Conservation (phyloP, 2,888 invertebrate genomes). For the Hemithea aestivaria region DNA sequence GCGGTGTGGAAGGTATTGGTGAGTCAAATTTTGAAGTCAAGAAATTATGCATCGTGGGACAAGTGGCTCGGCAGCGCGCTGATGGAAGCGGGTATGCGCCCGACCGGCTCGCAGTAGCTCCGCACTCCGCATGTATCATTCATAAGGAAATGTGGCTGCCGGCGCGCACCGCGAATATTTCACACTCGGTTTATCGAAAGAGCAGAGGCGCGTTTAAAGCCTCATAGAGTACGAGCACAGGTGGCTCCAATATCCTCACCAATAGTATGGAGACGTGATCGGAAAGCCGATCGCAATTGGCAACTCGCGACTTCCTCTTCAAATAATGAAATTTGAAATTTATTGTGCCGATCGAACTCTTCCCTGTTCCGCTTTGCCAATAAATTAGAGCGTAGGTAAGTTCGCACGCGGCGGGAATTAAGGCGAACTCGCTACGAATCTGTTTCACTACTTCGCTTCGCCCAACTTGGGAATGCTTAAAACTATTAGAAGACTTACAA, state of each 20-base stretch:
- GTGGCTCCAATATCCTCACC: slow-evolving; percentile 74
- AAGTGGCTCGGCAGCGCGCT: slow-evolving; percentile 42
- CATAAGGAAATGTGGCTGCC: slow-evolving; percentile 66
- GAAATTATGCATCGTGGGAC: slow-evolving; percentile 48
- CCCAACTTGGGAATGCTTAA: slow-evolving; percentile 38
- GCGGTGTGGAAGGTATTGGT: slow-evolving; percentile 1
- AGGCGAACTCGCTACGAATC: slow-evolving; percentile 39
- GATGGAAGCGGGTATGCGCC: slow-evolving; percentile 32
- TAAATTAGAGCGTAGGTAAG: slow-evolving; percentile 58
- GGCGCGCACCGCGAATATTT: slow-evolving; percentile 69
- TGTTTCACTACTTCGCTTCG: slow-evolving; percentile 37
- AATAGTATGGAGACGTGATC: slow-evolving; percentile 75
- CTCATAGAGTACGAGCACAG: slow-evolving; percentile 74
- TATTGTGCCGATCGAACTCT: slow-evolving; percentile 65
- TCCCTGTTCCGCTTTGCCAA: slow-evolving; percentile 55
- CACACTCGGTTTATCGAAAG: slow-evolving; percentile 74
- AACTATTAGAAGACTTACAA: slow-evolving; percentile 32
- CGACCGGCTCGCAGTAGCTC: slow-evolving; percentile 39
- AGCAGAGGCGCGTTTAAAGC: slow-evolving; percentile 70
- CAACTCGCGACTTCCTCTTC: slow-evolving; percentile 72
- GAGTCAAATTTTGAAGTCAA: slow-evolving; percentile 35
- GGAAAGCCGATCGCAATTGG: slow-evolving; percentile 69
- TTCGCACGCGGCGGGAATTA: slow-evolving; percentile 47
- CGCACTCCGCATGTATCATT: slow-evolving; percentile 62
- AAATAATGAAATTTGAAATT: slow-evolving; percentile 77